Percentiles rank a stretch among this genome's conserved stretches.
Evolutionary conservation across 2,888 invertebrate genomes (phyloP).

Genomic region (Malthinus flaveolus): DNA sequence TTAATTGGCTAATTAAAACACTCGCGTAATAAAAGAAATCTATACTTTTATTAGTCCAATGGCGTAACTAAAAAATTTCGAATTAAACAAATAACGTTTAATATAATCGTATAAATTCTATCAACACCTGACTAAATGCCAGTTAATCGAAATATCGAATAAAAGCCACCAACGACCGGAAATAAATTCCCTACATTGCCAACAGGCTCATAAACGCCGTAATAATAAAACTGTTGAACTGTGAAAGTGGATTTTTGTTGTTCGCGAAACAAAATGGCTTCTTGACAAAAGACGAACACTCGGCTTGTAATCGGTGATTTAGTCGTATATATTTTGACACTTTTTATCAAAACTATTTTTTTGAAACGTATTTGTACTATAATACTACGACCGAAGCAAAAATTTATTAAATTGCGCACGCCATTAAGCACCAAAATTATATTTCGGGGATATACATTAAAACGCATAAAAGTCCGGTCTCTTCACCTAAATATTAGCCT

Average conservation of each 20-base stretch:
- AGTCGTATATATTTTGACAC: slow-evolving; percentile 36
- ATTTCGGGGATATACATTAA: no score
- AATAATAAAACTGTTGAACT: slow-evolving; percentile 53
- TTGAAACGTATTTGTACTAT: no score
- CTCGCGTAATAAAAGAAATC: not conserved
- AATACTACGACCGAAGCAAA: no score
- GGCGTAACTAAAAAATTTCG: slow-evolving; percentile 10
- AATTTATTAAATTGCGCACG: no score
- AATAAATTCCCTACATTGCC: slow-evolving; percentile 43
- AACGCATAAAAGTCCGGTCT: no score
- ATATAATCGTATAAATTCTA: slow-evolving; percentile 28
- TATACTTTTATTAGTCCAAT: slow-evolving; percentile 11
- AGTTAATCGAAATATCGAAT: slow-evolving; percentile 37
- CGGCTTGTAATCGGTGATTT: slow-evolving; percentile 44
- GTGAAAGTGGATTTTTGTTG: slow-evolving; percentile 56
- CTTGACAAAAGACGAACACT: slow-evolving; percentile 48
- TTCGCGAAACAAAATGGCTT: slow-evolving; percentile 48
- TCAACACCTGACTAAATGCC: slow-evolving; percentile 36
- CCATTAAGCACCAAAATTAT: no score
- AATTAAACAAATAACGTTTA: slow-evolving; percentile 24
- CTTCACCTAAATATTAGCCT: no score
- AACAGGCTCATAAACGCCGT: slow-evolving; percentile 49
- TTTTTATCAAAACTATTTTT: no score
- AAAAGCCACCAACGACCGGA: slow-evolving; percentile 32
- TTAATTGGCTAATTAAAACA: no score